Conservation (phyloP, 2,113 vertebrate species). For the Cariama cristata region DNA sequence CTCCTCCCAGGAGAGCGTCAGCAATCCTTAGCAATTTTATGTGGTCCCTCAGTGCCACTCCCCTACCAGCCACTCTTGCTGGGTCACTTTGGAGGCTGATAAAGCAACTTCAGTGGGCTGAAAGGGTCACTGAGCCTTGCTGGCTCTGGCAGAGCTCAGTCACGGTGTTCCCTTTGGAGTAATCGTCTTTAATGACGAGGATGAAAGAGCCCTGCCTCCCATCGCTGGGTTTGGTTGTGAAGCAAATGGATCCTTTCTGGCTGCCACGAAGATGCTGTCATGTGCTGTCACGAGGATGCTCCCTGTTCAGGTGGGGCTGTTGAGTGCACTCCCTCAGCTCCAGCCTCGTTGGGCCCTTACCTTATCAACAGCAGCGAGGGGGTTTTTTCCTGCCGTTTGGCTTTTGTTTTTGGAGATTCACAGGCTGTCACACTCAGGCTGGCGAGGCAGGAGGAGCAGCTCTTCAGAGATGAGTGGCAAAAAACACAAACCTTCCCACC, state of each 20-base stretch:
- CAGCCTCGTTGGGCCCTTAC: background rate
- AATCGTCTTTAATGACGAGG: background rate
- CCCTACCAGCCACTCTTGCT: background rate
- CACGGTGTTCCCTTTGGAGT: fast-evolving
- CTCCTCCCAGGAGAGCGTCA: background rate
- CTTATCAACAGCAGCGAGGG: background rate
- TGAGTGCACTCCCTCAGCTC: background rate
- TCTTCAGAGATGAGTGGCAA: background rate
- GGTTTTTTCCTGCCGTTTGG: background rate
- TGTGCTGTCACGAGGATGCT: background rate
- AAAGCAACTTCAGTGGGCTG: background rate
- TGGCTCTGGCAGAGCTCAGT: background rate
- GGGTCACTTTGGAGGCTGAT: background rate
- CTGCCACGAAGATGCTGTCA: background rate
- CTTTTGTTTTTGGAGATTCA: background rate
- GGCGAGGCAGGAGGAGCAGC: background rate
- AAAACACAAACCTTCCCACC: background rate
- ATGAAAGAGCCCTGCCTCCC: background rate
- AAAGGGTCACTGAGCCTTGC: background rate
- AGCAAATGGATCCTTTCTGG: background rate
- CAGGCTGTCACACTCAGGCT: background rate
- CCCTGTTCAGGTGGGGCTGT: background rate
- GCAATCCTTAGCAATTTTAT: background rate
- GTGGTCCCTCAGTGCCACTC: background rate
- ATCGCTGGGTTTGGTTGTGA: background rate